Base-by-base conservation (phyloP, 2,888 invertebrate species). In the Tetranychus piercei region DNA sequence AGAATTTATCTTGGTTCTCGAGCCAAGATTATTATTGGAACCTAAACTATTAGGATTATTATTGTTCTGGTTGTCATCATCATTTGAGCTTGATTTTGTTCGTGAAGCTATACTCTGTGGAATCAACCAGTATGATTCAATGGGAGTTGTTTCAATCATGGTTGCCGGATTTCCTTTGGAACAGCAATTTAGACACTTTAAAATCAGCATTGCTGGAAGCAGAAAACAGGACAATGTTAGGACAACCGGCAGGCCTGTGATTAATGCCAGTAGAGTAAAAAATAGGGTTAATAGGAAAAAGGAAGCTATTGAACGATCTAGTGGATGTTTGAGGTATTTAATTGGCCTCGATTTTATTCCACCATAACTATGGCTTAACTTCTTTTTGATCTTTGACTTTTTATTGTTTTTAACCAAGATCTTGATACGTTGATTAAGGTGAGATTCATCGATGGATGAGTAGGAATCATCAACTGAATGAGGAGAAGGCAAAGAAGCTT, bases 221-320 rank as follows among this genome's bases (percentile, higher is more conserved):
- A 84, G 77, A 3, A 83, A 74, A 44, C 83, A 78, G n/a, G 83
- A 77, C 9, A 84, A 78, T 1, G 82, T 66, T n/a, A 81, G 80
- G 55, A 83, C 80, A 11, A 83, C 79, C 0, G 85, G 84, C 74
- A 83, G 80, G 45, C 85, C 84, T n/a, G 84, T 78, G 9, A 84
- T 44, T 22, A 79, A 76, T 9, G 79, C 79, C 45, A 79, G 73
- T 9, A 78, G 74, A 6, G 78, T 79, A 66, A 79, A 79, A 44
- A 79, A 74, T 9, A 79, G 71, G 11, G 79, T 78, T 23, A 79
- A 22, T 15, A 77, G 22, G 74, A 79, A 79, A 73, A 78, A 77
- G 71, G 77, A 77, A 44, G 77, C 77, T 9, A 78, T 77, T 64
- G 75, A 77, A 55, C 77, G 77, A 71, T 79, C 79, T 45, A 79